A percentile compares a stretch with the other conserved stretches of the same genome.
Conservation (phyloP, 2,888 invertebrate genomes). For the Lordiphosa andalusiaca region DNA sequence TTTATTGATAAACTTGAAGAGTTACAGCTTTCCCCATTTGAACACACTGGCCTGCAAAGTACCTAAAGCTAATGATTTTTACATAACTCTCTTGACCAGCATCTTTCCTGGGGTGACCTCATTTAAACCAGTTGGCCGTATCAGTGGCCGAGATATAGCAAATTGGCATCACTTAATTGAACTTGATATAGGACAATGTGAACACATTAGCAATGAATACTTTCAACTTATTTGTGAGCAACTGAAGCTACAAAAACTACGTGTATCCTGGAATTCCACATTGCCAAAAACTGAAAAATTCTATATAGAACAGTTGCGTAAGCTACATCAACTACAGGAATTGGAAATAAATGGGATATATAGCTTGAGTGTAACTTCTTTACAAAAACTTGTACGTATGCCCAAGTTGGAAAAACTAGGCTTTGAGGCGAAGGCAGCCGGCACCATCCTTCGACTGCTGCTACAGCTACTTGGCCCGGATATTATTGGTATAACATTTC, state of each 20-base stretch:
- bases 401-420: not conserved
- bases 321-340: not conserved
- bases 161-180: slow-evolving; percentile 2
- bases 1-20: not conserved
- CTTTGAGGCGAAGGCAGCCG: not conserved
- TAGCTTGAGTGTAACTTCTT: not conserved
- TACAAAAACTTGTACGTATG: not conserved
- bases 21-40: no score
- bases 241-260: not conserved
- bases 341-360: not conserved
- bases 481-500: slow-evolving; percentile 1
- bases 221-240: slow-evolving; percentile 1
- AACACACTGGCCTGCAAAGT: no score
- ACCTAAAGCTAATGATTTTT: not conserved
- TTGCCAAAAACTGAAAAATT: not conserved
- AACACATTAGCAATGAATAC: not conserved
- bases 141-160: not conserved
- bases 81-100: no score
- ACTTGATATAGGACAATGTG: slow-evolving; percentile 1
- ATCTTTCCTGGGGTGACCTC: no score
- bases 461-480: not conserved
- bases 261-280: not conserved
- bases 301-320: not conserved
- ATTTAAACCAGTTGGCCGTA: not conserved
- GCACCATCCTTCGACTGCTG: not conserved